These are phyloP conservation scores for Idaea straminata DNA, from an alignment of 2,888 invertebrate genomes.

Conservation along the genomic window DNA sequence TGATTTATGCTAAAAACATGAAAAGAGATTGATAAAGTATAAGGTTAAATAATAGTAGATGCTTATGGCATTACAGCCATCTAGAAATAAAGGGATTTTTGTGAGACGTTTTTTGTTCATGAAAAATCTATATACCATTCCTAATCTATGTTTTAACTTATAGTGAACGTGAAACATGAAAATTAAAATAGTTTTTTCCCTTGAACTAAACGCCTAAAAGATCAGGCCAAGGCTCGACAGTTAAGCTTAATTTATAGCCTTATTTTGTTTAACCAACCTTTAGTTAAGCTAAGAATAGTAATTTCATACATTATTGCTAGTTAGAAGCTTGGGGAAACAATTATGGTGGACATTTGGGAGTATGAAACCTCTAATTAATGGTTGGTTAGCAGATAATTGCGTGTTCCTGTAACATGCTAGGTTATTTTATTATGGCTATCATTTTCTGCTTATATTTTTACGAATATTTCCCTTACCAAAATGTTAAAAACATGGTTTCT, in stretches of 20 bases:
- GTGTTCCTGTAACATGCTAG: neutral
- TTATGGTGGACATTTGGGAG: neutral
- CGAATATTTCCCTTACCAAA: too few species aligned
- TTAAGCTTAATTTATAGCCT: neutral
- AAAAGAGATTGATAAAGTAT: too few species aligned
- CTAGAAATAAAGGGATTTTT: too few species aligned
- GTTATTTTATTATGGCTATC: too few species aligned
- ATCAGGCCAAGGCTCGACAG: neutral
- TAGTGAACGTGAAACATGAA: neutral
- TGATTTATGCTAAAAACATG: too few species aligned
- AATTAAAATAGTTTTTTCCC: neutral
- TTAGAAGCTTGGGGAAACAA: neutral
- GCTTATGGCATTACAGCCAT: too few species aligned
- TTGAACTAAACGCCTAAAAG: neutral
- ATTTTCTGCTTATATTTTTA: too few species aligned
- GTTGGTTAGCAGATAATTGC: neutral
- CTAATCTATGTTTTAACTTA: too few species aligned
- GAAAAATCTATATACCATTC: too few species aligned
- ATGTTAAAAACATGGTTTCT: too few species aligned
- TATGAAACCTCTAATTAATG: neutral
- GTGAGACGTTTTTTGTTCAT: too few species aligned
- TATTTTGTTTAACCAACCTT: neutral
- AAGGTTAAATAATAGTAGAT: too few species aligned
- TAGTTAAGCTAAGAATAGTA: conserved; percentile 1
- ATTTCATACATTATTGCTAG: neutral